Evolutionary conservation across 2,888 invertebrate genomes (phyloP).

Genomic region (Germaria angustata): DNA sequence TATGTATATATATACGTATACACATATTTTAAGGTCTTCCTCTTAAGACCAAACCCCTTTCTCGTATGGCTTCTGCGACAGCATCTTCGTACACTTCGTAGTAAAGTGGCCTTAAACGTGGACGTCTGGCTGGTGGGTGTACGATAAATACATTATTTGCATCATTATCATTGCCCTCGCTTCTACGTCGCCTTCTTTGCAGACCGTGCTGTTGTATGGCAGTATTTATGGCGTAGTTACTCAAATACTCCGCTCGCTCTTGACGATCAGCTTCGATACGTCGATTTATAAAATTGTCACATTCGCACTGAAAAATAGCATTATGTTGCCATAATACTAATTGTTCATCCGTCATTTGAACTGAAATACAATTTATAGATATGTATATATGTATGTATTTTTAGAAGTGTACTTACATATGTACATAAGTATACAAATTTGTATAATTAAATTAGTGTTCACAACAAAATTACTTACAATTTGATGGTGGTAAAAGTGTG

Average conservation of each 20-base stretch:
- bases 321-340: conserved; percentile 71
- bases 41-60: conserved; percentile 65
- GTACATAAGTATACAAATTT: not conserved
- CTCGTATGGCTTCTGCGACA: conserved; percentile 62
- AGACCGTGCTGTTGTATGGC: conserved; percentile 70
- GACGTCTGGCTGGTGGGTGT: conserved; percentile 55
- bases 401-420: not conserved
- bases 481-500: conserved; percentile 68
- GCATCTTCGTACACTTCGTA: conserved; percentile 67
- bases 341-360: conserved; percentile 72
- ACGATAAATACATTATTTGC: conserved; percentile 39
- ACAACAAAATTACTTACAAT: conserved; percentile 65
- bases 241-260: conserved; percentile 61
- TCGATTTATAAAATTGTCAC: conserved; percentile 71
- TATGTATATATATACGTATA: not conserved
- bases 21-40: conserved; percentile 44
- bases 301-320: conserved; percentile 71
- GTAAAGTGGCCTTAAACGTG: conserved; percentile 33
- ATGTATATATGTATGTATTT: not conserved
- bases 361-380: conserved; percentile 42
- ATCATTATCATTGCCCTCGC: conserved; percentile 51
- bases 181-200: conserved; percentile 37
- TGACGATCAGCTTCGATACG: conserved; percentile 67
- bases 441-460: conserved; percentile 7
- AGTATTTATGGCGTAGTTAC: conserved; percentile 70